phyloP scores from a whole-genome alignment of 2,888 invertebrate genomes.

The Parnassius glacialis region DNA sequence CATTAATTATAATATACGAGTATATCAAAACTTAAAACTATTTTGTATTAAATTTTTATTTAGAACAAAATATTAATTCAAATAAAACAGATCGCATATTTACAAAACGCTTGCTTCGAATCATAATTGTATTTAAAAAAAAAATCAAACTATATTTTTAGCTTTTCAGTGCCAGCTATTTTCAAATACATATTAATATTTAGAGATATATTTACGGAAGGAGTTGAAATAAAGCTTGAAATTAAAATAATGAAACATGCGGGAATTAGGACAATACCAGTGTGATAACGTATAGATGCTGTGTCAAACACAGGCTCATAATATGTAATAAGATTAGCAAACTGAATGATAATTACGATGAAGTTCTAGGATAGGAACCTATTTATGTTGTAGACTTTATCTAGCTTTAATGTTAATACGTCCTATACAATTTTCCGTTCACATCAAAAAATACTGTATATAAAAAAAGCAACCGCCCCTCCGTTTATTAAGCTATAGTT shows the following conservation, averaged over 20 bases:
- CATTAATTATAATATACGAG: too few relatives aligned
- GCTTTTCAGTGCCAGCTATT: too few relatives aligned
- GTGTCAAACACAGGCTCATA: conserved; percentile 6
- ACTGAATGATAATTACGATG: not conserved
- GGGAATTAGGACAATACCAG: conserved; percentile 6
- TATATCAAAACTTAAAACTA: too few relatives aligned
- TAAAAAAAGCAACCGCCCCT: too few relatives aligned
- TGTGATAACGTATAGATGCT: conserved; percentile 5
- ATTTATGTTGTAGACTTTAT: not conserved
- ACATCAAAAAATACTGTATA: not conserved
- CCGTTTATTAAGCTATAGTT: too few relatives aligned
- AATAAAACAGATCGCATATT: too few relatives aligned
- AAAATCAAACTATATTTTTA: too few relatives aligned
- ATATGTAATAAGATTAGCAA: not conserved
- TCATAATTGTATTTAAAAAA: too few relatives aligned
- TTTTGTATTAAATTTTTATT: too few relatives aligned
- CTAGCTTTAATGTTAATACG: conserved; percentile 24
- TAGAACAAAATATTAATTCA: too few relatives aligned
- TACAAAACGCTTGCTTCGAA: too few relatives aligned
- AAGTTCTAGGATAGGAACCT: conserved; percentile 1
- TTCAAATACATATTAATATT: too few relatives aligned
- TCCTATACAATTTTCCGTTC: conserved; percentile 1
- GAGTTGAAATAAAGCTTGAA: not conserved
- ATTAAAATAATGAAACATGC: conserved; percentile 6
- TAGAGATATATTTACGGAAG: not conserved